Evolutionary conservation across 2,113 vertebrate genomes (phyloP).

Genomic region (Microcebus tavaratra): DNA sequence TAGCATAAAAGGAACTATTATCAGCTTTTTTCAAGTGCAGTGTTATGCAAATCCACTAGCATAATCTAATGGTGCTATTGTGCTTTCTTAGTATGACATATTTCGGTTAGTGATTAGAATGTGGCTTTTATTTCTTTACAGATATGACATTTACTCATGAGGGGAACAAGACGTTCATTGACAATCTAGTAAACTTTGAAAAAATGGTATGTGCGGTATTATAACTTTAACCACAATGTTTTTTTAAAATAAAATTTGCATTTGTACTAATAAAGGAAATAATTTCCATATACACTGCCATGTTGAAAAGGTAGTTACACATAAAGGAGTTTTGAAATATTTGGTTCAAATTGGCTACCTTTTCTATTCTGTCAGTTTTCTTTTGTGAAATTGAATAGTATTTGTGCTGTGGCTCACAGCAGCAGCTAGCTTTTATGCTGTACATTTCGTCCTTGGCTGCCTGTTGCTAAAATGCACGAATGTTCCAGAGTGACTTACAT

Average conservation of each 20-base stretch:
- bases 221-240: conserved; percentile 63
- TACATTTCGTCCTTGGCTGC: neutral
- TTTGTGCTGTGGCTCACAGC: conserved; percentile 21
- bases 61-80: conserved; percentile 74
- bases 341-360: conserved; percentile 57
- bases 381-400: conserved; percentile 60
- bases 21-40: conserved; percentile 58
- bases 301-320: conserved; percentile 65
- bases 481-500: conserved; percentile 22
- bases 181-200: conserved; percentile 98
- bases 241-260: conserved; percentile 69
- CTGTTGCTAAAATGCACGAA: conserved; percentile 56
- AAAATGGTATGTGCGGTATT: conserved; percentile 94
- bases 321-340: conserved; percentile 63
- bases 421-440: neutral
- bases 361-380: conserved; percentile 69
- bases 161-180: conserved; percentile 97
- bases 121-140: conserved; percentile 84
- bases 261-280: conserved; percentile 69
- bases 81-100: conserved; percentile 70
- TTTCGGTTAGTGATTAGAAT: conserved; percentile 77
- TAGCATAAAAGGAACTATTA: conserved; percentile 66
- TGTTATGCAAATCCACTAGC: conserved; percentile 75
- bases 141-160: conserved; percentile 99
- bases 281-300: conserved; percentile 42